phyloP scores from a whole-genome alignment of 1,140 invertebrate species.

The Ganaspis sp. region DNA sequence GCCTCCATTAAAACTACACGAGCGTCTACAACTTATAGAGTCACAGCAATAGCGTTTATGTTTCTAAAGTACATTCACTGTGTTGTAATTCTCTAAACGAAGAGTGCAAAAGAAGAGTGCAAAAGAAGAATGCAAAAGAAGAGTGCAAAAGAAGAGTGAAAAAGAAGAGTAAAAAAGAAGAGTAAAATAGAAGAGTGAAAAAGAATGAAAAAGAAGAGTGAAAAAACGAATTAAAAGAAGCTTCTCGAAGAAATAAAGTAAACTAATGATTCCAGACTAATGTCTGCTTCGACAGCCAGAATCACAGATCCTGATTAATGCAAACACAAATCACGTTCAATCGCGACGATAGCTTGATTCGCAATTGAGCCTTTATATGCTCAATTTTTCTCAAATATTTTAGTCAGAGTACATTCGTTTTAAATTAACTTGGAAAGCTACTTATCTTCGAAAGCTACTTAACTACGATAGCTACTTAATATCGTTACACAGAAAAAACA shows the following conservation, averaged over 20 bases:
- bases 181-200: too few species aligned
- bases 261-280: slow-evolving; percentile 23
- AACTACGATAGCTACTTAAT: too few species aligned
- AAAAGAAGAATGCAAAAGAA: too few species aligned
- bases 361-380: not conserved
- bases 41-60: not conserved
- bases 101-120: too few species aligned
- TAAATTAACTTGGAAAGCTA: too few species aligned
- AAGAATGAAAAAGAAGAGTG: too few species aligned
- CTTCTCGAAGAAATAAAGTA: not conserved
- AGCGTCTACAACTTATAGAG: not conserved
- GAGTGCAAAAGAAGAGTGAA: too few species aligned
- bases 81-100: not conserved
- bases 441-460: too few species aligned
- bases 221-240: slow-evolving; percentile 10
- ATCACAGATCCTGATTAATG: not conserved
- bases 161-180: too few species aligned
- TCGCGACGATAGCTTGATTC: not conserved
- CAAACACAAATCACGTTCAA: not conserved
- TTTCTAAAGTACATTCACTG: not conserved
- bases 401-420: too few species aligned
- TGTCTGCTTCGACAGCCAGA: not conserved
- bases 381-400: not conserved
- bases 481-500: too few species aligned
- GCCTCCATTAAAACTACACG: slow-evolving; percentile 17